Percentiles rank a stretch among this genome's conserved stretches.
Evolutionary conservation across 2,113 vertebrate species (phyloP).

Genomic region (Pseudopipra pipra): DNA sequence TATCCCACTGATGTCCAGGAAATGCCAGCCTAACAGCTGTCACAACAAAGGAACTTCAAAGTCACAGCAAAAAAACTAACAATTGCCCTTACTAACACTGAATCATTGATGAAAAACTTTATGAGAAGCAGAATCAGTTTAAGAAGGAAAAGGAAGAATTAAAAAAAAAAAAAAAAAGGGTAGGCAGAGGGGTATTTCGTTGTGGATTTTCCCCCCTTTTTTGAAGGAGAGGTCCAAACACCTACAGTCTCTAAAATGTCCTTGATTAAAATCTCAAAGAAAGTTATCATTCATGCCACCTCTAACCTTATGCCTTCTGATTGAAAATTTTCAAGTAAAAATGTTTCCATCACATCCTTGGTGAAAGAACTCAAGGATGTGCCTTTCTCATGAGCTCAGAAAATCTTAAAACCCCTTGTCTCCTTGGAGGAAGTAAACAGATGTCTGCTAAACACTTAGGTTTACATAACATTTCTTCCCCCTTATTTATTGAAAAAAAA

Average conservation of each 20-base stretch:
- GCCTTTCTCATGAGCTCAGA: constrained; percentile 24
- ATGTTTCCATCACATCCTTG: constrained; percentile 19
- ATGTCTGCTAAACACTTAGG: constrained; percentile 58
- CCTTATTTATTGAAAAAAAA: constrained; percentile 38
- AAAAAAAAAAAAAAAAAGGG: constrained; percentile 9
- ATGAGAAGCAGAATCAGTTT: constrained; percentile 45
- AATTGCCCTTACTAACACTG: constrained; percentile 45
- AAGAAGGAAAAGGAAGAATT: not conserved
- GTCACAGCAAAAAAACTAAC: constrained; percentile 53
- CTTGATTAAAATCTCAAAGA: constrained; percentile 56
- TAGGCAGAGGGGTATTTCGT: not conserved
- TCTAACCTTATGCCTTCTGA: constrained; percentile 52
- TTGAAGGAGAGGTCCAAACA: not conserved
- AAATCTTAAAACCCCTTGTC: constrained; percentile 36
- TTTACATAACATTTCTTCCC: constrained; percentile 62
- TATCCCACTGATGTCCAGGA: constrained; percentile 70
- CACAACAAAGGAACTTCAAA: constrained; percentile 75
- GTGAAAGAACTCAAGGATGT: constrained; percentile 39
- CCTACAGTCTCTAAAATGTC: not conserved
- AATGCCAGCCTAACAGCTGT: constrained; percentile 76
- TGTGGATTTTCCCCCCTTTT: not conserved
- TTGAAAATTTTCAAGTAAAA: constrained; percentile 58
- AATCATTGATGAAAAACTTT: constrained; percentile 61
- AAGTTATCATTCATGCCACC: constrained; percentile 35
- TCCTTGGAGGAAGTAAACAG: constrained; percentile 60